Percentiles rank a stretch among this genome's conserved stretches.
Conservation (phyloP, 2,888 invertebrate species). For the Apotomis betuletana region DNA sequence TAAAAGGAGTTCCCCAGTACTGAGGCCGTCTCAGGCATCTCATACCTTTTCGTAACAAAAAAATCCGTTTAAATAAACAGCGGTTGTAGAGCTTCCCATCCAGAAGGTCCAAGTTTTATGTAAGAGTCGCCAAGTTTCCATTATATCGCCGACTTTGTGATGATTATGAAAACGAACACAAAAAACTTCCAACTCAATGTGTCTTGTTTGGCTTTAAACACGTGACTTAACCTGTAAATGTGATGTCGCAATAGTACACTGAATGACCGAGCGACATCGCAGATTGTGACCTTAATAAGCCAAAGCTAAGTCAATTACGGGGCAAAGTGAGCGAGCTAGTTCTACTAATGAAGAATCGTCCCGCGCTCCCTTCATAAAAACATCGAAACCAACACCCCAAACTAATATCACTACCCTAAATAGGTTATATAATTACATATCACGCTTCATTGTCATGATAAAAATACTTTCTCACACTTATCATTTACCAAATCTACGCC, state of each 20-base stretch:
- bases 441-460: constrained; percentile 83
- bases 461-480: constrained; percentile 84
- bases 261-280: constrained; percentile 22
- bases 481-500: constrained; percentile 84
- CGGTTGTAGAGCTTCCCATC: constrained; percentile 15
- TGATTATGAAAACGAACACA: constrained; percentile 9
- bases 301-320: constrained; percentile 64
- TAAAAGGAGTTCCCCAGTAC: too few relatives aligned
- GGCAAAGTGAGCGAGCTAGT: constrained; percentile 51
- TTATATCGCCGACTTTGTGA: constrained; percentile 23
- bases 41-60: neutral
- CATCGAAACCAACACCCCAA: constrained; percentile 54
- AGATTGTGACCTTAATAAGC: constrained; percentile 46
- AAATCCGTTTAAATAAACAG: constrained; percentile 2
- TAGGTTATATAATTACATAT: constrained; percentile 82
- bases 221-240: neutral
- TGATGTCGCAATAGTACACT: neutral
- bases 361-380: constrained; percentile 71
- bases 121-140: constrained; percentile 29
- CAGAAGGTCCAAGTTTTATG: constrained; percentile 10
- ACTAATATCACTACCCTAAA: constrained; percentile 70
- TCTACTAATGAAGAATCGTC: constrained; percentile 61
- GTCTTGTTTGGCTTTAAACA: neutral
- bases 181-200: neutral
- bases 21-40: too few relatives aligned